These are phyloP conservation scores for Pterostichus niger DNA, from an alignment of 2,888 invertebrate species.

Conservation along the genomic window DNA sequence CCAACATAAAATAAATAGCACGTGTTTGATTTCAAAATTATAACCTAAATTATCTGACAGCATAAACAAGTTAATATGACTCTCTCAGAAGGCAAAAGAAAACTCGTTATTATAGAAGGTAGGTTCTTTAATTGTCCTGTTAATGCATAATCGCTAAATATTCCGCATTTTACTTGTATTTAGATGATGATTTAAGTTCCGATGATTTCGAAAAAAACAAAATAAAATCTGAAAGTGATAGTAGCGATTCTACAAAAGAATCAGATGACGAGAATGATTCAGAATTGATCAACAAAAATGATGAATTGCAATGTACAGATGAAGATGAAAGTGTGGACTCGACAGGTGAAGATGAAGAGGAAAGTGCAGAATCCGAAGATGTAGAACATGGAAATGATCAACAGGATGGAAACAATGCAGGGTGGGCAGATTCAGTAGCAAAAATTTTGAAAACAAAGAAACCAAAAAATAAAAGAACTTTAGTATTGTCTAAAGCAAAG, in stretches of 20 bases:
- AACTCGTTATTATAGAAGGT: constrained; percentile 32
- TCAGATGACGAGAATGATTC: constrained; percentile 70
- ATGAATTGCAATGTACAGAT: constrained; percentile 13
- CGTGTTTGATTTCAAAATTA: constrained; percentile 8
- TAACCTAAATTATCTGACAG: constrained; percentile 15
- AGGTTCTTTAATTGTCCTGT: neutral
- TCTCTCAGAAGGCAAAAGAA: constrained; percentile 40
- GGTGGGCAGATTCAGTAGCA: constrained; percentile 91
- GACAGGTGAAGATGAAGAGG: too few relatives aligned
- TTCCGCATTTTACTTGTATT: neutral
- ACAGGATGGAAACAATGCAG: constrained; percentile 78
- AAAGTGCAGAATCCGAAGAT: constrained; percentile 25
- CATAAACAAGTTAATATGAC: constrained; percentile 47
- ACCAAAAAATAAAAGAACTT: constrained; percentile 86
- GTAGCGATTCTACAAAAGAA: constrained; percentile 41
- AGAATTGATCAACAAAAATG: constrained; percentile 72
- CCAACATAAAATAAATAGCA: constrained; percentile 21
- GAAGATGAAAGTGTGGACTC: too few relatives aligned
- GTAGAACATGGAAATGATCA: constrained; percentile 69
- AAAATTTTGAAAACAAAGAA: constrained; percentile 88
- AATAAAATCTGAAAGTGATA: constrained; percentile 30
- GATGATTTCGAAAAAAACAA: constrained; percentile 25
- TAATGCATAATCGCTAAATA: neutral
- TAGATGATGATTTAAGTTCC: constrained; percentile 12
- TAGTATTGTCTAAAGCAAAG: constrained; percentile 90